These are phyloP conservation scores for Gymnogyps californianus DNA, from an alignment of 2,113 vertebrate genomes.

Conservation along the genomic window DNA sequence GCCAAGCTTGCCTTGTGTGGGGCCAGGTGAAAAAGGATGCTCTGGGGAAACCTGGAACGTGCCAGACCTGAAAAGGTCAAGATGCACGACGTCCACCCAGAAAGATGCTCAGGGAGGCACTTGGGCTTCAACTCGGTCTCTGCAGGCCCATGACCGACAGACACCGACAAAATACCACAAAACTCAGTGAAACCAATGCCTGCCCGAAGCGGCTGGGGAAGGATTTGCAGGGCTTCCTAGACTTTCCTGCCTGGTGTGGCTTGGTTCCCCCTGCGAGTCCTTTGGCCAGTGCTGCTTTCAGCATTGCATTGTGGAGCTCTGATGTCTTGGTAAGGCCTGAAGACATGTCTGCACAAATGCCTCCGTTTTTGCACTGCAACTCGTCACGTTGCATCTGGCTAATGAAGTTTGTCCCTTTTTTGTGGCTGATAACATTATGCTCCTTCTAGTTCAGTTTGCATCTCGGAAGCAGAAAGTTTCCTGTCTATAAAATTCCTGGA, in stretches of 20 bases:
- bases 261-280: background rate
- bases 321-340: background rate
- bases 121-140: accelerated
- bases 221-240: background rate
- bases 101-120: background rate
- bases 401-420: background rate
- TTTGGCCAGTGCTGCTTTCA: background rate
- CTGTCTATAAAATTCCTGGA: background rate
- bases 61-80: background rate
- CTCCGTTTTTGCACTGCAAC: background rate
- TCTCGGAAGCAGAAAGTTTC: background rate
- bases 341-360: accelerated
- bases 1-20: background rate
- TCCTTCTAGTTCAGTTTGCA: background rate
- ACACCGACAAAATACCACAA: background rate
- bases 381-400: accelerated
- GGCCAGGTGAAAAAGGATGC: background rate
- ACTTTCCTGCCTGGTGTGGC: background rate
- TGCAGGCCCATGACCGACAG: too few relatives aligned
- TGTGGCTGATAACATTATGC: accelerated
- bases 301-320: accelerated
- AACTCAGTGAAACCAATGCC: accelerated
- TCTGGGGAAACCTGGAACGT: background rate
- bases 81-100: background rate
- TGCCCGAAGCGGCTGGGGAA: background rate